Evolutionary conservation across 2,888 invertebrate species (phyloP).

Genomic region (Pogonocherus hispidulus): DNA sequence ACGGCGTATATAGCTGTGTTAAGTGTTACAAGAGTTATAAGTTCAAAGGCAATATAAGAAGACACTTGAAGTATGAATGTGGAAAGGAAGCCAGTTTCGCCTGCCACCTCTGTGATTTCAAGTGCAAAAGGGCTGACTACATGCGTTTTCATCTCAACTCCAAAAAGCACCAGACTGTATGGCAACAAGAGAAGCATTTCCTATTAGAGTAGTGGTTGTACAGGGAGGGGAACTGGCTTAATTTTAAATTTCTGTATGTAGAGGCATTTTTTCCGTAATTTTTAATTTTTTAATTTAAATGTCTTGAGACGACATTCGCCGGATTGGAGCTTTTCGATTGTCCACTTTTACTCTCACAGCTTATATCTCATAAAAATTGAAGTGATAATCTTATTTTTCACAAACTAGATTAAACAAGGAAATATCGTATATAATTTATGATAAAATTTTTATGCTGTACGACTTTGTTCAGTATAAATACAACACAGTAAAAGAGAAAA

Average conservation of each 20-base stretch:
- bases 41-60: constrained; percentile 57
- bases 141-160: constrained; percentile 64
- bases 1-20: constrained; percentile 54
- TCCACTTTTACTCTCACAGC: too few species aligned
- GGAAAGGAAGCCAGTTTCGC: constrained; percentile 76
- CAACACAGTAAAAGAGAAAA: too few species aligned
- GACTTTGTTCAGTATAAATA: too few species aligned
- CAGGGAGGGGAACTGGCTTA: background rate
- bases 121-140: constrained; percentile 76
- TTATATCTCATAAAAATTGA: too few species aligned
- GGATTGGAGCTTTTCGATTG: too few species aligned
- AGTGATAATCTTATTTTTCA: too few species aligned
- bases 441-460: too few species aligned
- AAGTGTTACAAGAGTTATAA: constrained; percentile 58
- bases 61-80: constrained; percentile 82
- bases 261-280: too few species aligned
- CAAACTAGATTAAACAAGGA: too few species aligned
- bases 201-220: background rate
- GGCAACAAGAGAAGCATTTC: background rate
- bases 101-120: constrained; percentile 76
- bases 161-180: constrained; percentile 51
- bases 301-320: too few species aligned
- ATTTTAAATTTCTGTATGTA: background rate
- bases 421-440: too few species aligned
- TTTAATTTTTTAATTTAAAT: too few species aligned